Base-by-base conservation (phyloP, 2,888 invertebrate species). In the Cylloceria caligata region DNA sequence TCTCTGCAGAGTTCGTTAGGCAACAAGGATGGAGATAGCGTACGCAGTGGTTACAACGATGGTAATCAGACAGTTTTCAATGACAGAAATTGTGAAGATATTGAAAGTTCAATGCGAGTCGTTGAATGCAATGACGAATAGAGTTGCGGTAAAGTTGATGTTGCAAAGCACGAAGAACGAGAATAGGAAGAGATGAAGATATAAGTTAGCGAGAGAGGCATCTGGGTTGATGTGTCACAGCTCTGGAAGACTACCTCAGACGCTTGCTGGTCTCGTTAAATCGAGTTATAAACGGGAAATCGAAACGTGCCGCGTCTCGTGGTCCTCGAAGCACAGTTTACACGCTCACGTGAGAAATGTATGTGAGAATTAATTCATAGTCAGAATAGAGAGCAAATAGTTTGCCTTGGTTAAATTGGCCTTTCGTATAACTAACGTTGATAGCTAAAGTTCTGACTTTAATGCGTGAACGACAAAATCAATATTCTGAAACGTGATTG, bases 211-310 rank as follows among this genome's bases (percentile, higher is more conserved):
- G 24, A n/a, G 47, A 16, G 36, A 24, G 6, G 39, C 49, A 64
- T 62, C 13, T 52, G 52, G 47, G 16, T 39, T 13, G 34, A 11
- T n/a, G 19, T n/a, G 34, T 30, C 24, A 19, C 21, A 47, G 11
- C 0, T 9, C 3, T 6, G 16, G 34, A 9, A 24, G 19, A 6
- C 45, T 68, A 65, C 55, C 80, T 62, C 19, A 65, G 47, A 76
- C 76, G 79, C 49, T 68, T 67, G 57, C 36, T 30, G 47, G 34
- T 55, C 52, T 75, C 81, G 79, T 79, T 83, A 72, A 84, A 84
- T 80, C 71, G 55, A 64, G 75, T 77, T 75, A 80, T 72, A 57
- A 83, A 81, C 67, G 65, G 36, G 64, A 76, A 83, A 81, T 83
- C 72, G 80, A 69, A 76, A 67, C 67, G 71, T 65, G 75, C 42